These are phyloP conservation scores for Chironomus tepperi DNA, from an alignment of 1,140 invertebrate species.

Conservation along the genomic window DNA sequence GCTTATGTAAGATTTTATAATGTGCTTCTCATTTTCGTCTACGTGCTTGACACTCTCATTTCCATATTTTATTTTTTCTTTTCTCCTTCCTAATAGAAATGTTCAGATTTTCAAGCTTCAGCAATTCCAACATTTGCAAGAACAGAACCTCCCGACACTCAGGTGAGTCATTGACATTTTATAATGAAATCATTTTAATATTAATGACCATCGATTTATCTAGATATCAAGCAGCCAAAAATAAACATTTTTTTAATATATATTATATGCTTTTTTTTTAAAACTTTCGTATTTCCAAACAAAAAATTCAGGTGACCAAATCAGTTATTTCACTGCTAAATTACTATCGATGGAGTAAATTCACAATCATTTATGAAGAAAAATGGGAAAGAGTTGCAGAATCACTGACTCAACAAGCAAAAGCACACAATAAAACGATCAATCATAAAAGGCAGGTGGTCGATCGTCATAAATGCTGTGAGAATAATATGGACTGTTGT, in stretches of 20 bases:
- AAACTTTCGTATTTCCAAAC: neutral
- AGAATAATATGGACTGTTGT: slow-evolving; percentile 60
- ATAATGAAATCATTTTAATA: neutral
- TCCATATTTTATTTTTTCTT: slow-evolving; percentile 19
- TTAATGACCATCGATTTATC: neutral
- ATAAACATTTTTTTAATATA: neutral
- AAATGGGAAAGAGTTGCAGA: slow-evolving; percentile 67
- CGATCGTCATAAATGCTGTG: slow-evolving; percentile 65
- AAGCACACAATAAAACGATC: slow-evolving; percentile 66
- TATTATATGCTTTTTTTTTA: neutral
- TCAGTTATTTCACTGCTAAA: slow-evolving; percentile 81
- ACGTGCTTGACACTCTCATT: neutral
- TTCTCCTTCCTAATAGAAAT: slow-evolving; percentile 63
- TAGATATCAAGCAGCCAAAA: neutral
- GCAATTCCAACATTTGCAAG: slow-evolving; percentile 84
- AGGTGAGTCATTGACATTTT: slow-evolving; percentile 47
- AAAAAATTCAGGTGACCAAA: slow-evolving; percentile 67
- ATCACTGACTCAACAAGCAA: slow-evolving; percentile 61
- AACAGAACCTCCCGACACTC: slow-evolving; percentile 87
- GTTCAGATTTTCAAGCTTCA: slow-evolving; percentile 80
- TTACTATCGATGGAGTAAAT: slow-evolving; percentile 90
- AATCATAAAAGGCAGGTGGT: slow-evolving; percentile 61
- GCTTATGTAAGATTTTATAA: slow-evolving; percentile 74
- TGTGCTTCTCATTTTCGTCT: too few relatives aligned
- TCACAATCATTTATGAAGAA: slow-evolving; percentile 83